Conservation (phyloP, 1,140 invertebrate species). For the Cryptotermes secundus region DNA sequence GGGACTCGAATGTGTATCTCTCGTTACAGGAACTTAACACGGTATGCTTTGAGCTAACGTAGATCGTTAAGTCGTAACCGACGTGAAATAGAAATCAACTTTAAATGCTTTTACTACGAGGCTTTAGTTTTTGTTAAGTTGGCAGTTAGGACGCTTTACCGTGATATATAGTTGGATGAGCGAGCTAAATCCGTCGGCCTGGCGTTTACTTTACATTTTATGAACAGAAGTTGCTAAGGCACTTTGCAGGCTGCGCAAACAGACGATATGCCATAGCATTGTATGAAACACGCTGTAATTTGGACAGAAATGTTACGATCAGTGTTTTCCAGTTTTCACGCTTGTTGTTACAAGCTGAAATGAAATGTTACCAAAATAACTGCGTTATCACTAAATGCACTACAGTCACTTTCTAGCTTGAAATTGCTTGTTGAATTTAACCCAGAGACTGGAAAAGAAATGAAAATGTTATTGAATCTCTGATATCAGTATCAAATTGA, state of each 20-base stretch:
- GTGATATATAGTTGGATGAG: background rate
- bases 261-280: background rate
- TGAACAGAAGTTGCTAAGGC: background rate
- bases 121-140: background rate
- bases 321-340: background rate
- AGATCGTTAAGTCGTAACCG: too few relatives aligned
- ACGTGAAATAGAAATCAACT: too few relatives aligned
- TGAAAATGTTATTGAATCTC: background rate
- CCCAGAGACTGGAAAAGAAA: background rate
- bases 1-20: too few relatives aligned
- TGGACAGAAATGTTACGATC: background rate
- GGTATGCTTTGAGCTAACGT: too few relatives aligned
- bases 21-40: too few relatives aligned
- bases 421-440: background rate
- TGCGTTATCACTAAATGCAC: background rate
- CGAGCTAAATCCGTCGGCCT: background rate
- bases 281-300: background rate
- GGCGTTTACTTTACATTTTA: slow-evolving; percentile 6
- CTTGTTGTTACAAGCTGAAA: background rate
- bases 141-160: background rate
- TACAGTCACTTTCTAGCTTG: background rate
- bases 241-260: background rate
- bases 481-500: background rate
- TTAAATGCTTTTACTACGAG: background rate
- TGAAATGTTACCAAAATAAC: background rate